phyloP scores from a whole-genome alignment of 2,797 vertebrate species.

The Manis pentadactyla region DNA sequence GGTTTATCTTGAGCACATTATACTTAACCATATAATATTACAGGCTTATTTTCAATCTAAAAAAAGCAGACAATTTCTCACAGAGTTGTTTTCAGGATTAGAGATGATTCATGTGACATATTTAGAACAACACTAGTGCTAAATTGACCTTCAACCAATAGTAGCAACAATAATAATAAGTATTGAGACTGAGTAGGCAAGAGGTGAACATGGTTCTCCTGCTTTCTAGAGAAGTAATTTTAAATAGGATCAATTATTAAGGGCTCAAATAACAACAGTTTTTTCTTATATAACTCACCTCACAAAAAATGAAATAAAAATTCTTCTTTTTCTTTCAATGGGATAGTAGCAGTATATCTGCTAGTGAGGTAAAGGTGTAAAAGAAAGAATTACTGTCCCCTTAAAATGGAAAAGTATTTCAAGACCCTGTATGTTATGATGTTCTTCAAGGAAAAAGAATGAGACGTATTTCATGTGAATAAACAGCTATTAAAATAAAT shows the following conservation, averaged over 20 bases:
- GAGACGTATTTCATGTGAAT: not conserved
- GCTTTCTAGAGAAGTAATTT: constrained; percentile 8
- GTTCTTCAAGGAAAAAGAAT: constrained; percentile 29
- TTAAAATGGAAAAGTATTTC: not conserved
- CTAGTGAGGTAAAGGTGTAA: not conserved
- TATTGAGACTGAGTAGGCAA: not conserved
- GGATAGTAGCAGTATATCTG: not conserved
- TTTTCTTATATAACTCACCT: not conserved
- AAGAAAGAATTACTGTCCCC: not conserved
- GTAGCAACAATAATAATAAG: not conserved
- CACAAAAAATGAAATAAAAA: constrained; percentile 8
- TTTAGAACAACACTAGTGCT: not conserved
- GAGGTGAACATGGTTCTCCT: not conserved
- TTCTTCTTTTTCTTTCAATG: not conserved
- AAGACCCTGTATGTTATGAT: not conserved
- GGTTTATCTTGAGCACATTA: not conserved
- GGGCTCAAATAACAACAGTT: not conserved
- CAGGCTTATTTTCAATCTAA: not conserved
- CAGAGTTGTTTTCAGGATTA: not conserved
- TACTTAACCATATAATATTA: not conserved
- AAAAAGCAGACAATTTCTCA: not conserved
- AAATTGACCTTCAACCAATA: not conserved
- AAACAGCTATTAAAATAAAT: not conserved
- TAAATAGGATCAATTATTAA: constrained; percentile 34
- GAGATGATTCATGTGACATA: not conserved